Evolutionary conservation across 2,888 invertebrate genomes (phyloP), one percentile per base, ranked within the genome.

Genomic region (Melieria picta): DNA sequence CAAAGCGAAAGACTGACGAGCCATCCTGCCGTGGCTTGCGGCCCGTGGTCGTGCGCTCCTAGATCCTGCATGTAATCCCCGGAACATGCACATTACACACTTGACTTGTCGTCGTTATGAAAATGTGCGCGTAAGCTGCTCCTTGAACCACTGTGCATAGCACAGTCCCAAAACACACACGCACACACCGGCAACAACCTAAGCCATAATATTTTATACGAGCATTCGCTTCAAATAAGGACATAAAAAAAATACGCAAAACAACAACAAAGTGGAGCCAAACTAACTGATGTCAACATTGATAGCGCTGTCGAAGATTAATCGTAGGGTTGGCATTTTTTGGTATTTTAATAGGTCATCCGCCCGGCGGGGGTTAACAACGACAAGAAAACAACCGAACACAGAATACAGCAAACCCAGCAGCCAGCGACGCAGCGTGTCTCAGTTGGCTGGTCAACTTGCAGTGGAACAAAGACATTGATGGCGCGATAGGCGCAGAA

Each of bases 331-430:
- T 72, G 75, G 69, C 48, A 74, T 66, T 77, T 76, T 76, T 75
- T 74, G 75, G 75, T 75, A 77, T 75, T 77, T 77, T 75, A 75
- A 78, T 77, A 76, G 74, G 74, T 72, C 76, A 74, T 77, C 73
- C 74, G 68, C 72, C 71, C 30, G 67, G 72, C 76, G 72, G 75
- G 73, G 75, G 75, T 77, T 76, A 75, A 65, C 64, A 71, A 67
- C 63, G 57, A 50, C 58, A 65, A 57, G 16, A 50, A 58, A 61
- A 69, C 62, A 47, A 60, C 68, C 69, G 66, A 68, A 61, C 72
- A 67, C 62, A 62, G 60, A 57, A 66, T 58, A 50, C 43, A 69
- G 45, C 45, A 45, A 55, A 30, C 58, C 52, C 9, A 67, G 62
- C 46, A 61, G 11, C 42, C 56, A 47, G 64, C 43, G n/a, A 68